A percentile compares a stretch with the other conserved stretches of the same genome.
These are phyloP conservation scores for Cephus cinctus DNA, from an alignment of 1,140 invertebrate species.

Conservation along the genomic window DNA sequence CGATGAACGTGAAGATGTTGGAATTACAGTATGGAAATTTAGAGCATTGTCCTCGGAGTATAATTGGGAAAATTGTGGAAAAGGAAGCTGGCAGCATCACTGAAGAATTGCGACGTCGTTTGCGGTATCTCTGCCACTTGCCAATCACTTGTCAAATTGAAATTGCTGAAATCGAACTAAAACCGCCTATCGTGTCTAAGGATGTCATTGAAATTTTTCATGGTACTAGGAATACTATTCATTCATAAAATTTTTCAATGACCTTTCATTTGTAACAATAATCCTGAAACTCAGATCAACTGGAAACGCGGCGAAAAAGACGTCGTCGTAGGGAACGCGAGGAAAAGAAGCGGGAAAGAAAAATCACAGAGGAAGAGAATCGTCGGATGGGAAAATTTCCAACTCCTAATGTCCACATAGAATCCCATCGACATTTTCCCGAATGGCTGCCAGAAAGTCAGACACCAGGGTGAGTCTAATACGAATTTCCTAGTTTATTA, in stretches of 20 bases:
- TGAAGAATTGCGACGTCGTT: slow-evolving; percentile 72
- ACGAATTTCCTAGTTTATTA: too few relatives aligned
- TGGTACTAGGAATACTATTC: slow-evolving; percentile 53
- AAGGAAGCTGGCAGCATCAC: slow-evolving; percentile 82
- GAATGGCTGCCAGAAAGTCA: slow-evolving; percentile 52
- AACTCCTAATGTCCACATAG: slow-evolving; percentile 60
- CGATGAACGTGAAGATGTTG: slow-evolving; percentile 88
- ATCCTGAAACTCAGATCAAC: slow-evolving; percentile 62
- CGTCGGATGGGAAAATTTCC: slow-evolving; percentile 66
- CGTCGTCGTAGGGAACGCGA: slow-evolving; percentile 66
- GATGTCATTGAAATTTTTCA: slow-evolving; percentile 66
- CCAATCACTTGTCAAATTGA: slow-evolving; percentile 89
- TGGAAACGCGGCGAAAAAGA: slow-evolving; percentile 63
- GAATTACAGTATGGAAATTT: slow-evolving; percentile 82
- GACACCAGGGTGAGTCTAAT: slow-evolving; percentile 37
- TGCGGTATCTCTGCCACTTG: slow-evolving; percentile 84
- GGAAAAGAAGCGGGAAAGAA: slow-evolving; percentile 69
- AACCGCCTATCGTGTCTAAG: slow-evolving; percentile 68
- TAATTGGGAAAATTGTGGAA: slow-evolving; percentile 77
- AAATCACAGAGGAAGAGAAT: slow-evolving; percentile 71
- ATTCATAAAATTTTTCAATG: neutral
- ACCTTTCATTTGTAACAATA: slow-evolving; percentile 1
- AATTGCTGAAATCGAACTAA: slow-evolving; percentile 82
- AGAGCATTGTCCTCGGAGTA: slow-evolving; percentile 71
- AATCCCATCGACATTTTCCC: slow-evolving; percentile 69